Evolutionary conservation across 2,113 vertebrate genomes (phyloP), one percentile per base, ranked within the genome.

Genomic region (Lota lota): DNA sequence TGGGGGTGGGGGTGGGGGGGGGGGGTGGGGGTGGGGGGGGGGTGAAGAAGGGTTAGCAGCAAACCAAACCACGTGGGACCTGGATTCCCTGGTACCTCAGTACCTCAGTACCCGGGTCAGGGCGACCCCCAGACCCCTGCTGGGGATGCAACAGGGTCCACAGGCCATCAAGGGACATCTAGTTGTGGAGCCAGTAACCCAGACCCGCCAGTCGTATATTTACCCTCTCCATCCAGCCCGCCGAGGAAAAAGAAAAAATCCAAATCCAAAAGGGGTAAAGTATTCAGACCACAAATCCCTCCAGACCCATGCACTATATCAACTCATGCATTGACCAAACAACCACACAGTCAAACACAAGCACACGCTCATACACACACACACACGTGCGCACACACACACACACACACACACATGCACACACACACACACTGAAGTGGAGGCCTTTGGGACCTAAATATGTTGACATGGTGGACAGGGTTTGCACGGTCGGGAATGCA

Each of bases 51-150:
- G 22, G 66, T 61, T 20, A n/a, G 65, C 76, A 10, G 28, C 78
- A 62, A 69, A 66, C 51, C 3, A 53, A 70, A 67, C 50, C 36
- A 24, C 18, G n/a, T n/a, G n/a, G n/a, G n/a, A n/a, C n/a, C n/a
- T 28, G 28, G 28, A 28, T 4, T 28, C 28, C 28, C 1, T 5
- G 15, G 15, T 8, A 15, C 3, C n/a, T 58, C 51, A 70, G 76
- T 70, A 79, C 64, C 59, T 76, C 72, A 80, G 85, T 78, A 89
- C 87, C 72, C 85, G 86, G 87, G 83, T 85, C 86, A 84, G 76
- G 22, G 68, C 84, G 81, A 68, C 84, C 54, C 54, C 81, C 79
- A 84, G 76, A 74, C 72, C 75, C 69, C 40, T 50, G 69, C 22
- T 71, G 76, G 79, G 80, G 78, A 88, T 80, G 81, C 78, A 87